A percentile compares a stretch with the other conserved stretches of the same genome.
Evolutionary conservation across 2,113 vertebrate species (phyloP).

Genomic region (Cnemophilus loriae): DNA sequence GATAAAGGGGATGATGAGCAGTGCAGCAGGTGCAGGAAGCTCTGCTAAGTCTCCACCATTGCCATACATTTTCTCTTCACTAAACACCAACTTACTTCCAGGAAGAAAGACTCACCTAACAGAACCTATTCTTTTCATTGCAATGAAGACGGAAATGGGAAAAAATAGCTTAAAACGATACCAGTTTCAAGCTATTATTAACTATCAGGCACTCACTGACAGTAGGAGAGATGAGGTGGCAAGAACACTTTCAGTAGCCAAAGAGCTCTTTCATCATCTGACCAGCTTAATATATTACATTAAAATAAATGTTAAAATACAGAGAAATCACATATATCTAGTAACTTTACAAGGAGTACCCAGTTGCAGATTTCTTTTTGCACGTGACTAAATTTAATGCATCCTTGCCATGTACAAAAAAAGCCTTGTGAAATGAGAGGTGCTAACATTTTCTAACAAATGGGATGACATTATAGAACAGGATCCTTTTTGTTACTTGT

Average conservation of each 20-base stretch:
- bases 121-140: not conserved
- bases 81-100: not conserved
- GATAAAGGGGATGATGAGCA: not conserved
- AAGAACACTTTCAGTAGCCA: not conserved
- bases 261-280: not conserved
- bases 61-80: not conserved
- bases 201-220: not conserved
- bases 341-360: not conserved
- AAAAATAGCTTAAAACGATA: not conserved
- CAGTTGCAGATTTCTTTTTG: not conserved
- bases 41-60: not conserved
- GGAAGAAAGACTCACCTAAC: not conserved
- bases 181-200: not conserved
- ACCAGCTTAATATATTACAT: not conserved
- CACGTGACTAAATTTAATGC: not conserved
- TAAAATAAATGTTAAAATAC: not conserved
- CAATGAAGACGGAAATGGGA: not conserved
- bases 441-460: constrained; percentile 3
- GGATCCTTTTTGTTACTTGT: constrained; percentile 15
- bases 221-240: not conserved
- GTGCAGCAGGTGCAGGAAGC: not conserved
- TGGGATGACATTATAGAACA: not conserved
- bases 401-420: not conserved
- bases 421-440: not conserved
- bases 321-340: rapidly evolving